phyloP scores from a whole-genome alignment of 2,888 invertebrate genomes.

The Catocala nupta region DNA sequence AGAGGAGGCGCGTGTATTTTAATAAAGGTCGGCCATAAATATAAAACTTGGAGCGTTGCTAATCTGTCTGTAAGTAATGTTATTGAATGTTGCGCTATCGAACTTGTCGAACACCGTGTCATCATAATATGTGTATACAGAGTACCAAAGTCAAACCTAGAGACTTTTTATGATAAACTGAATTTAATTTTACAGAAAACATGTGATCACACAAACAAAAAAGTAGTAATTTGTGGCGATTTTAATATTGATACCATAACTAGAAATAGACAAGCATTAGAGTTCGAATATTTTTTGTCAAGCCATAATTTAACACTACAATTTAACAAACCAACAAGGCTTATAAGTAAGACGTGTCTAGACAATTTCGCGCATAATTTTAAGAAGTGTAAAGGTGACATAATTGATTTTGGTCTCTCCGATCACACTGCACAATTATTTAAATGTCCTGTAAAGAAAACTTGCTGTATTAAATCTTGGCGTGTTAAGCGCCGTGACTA shows the following conservation, averaged over 20 bases:
- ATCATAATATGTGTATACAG: neutral
- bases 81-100: neutral
- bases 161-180: neutral
- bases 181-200: neutral
- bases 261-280: neutral
- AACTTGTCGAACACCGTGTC: neutral
- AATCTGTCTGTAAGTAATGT: neutral
- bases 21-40: no score
- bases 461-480: conserved; percentile 8
- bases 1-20: no score
- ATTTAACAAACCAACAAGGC: neutral
- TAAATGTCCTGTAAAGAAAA: conserved; percentile 15
- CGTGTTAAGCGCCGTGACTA: neutral
- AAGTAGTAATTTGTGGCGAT: neutral
- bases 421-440: no score
- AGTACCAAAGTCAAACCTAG: neutral
- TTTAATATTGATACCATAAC: neutral
- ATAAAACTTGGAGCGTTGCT: neutral
- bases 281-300: neutral
- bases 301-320: neutral
- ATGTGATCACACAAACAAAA: neutral
- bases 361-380: no score
- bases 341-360: no score
- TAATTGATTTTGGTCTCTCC: no score
- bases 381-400: no score